Percentiles rank a stretch among this genome's conserved stretches.
Conservation (phyloP, 2,888 invertebrate genomes). For the Scaptomyza reducta region DNA sequence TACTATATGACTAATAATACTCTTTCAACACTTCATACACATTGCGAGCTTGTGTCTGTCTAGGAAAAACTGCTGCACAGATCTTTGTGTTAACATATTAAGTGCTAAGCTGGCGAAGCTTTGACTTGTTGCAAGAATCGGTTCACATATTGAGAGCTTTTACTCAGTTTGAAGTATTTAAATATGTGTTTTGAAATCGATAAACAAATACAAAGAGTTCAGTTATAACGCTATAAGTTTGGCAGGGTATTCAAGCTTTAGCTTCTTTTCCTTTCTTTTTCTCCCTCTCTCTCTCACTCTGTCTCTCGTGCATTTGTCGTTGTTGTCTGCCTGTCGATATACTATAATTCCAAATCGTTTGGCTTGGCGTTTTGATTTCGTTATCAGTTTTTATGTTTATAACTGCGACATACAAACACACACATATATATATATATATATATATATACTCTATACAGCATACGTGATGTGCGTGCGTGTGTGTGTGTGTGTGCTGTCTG, state of each 20-base stretch:
- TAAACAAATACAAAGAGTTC: not conserved
- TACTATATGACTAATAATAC: too few species aligned
- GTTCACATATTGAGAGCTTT: too few species aligned
- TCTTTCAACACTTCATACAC: too few species aligned
- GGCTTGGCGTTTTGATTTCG: slow-evolving; percentile 79
- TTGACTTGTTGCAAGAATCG: too few species aligned
- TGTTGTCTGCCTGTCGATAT: slow-evolving; percentile 44
- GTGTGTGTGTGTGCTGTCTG: slow-evolving; percentile 48
- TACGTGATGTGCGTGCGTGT: slow-evolving; percentile 18
- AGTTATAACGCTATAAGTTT: too few species aligned
- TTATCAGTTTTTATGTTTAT: slow-evolving; percentile 79
- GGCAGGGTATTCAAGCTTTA: slow-evolving; percentile 9
- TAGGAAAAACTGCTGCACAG: too few species aligned
- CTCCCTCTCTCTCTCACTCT: not conserved
- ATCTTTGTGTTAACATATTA: too few species aligned
- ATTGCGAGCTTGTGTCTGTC: too few species aligned
- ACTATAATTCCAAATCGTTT: slow-evolving; percentile 76
- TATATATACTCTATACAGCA: not conserved
- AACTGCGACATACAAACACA: slow-evolving; percentile 59
- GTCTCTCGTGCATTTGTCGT: slow-evolving; percentile 14
- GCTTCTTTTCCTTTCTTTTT: not conserved
- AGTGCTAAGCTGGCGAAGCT: too few species aligned
- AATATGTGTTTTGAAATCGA: not conserved
- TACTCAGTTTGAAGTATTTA: too few species aligned
- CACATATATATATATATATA: slow-evolving; percentile 8